Evolutionary conservation across 2,113 vertebrate genomes (phyloP), one percentile per base, ranked within the genome.

Genomic region (Oncorhynchus mykiss): DNA sequence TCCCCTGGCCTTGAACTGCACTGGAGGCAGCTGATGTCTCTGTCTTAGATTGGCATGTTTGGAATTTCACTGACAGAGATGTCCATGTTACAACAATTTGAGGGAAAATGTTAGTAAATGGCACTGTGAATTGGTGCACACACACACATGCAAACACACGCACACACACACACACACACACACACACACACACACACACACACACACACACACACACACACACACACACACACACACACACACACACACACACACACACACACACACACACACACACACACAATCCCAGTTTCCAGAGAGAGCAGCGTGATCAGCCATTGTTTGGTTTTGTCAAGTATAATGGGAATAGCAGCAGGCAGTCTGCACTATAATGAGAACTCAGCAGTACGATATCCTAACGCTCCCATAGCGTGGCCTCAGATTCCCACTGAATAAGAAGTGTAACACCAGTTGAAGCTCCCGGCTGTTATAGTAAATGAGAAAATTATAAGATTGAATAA

Each of bases 311-410:
- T 66, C 84, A 86, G 87, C 88, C 87, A 87, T 84, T 79, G 64
- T 84, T 89, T 87, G 77, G 85, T 86, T 88, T 88, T 85, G 87
- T 88, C 83, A 90, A 79, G 74, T 78, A 73, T 86, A 88, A 92
- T 88, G 88, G 83, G 86, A 90, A 89, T 85, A 78, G 86, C 89
- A 88, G 89, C 80, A 74, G 82, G 78, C 71, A 83, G 79, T 74
- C 71, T 54, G 4, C 4, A 18, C 13, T 54, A 83, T 84, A 87
- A 90, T 85, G 87, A 82, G 86, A 86, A 85, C 79, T 82, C 85
- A 12, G 80, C 85, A 64, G 39, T 45, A 68, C 65, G 45, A 81
- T 73, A 75, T 84, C 82, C 76, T 82, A 73, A 82, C 80, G 77
- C 84, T 86, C 86, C 87, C 66, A 24, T 72, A 68, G 81, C 78